A percentile compares a stretch with the other conserved stretches of the same genome.
These are phyloP conservation scores for Nothobranchius furzeri DNA, from an alignment of 2,113 vertebrate species.

Conservation along the genomic window DNA sequence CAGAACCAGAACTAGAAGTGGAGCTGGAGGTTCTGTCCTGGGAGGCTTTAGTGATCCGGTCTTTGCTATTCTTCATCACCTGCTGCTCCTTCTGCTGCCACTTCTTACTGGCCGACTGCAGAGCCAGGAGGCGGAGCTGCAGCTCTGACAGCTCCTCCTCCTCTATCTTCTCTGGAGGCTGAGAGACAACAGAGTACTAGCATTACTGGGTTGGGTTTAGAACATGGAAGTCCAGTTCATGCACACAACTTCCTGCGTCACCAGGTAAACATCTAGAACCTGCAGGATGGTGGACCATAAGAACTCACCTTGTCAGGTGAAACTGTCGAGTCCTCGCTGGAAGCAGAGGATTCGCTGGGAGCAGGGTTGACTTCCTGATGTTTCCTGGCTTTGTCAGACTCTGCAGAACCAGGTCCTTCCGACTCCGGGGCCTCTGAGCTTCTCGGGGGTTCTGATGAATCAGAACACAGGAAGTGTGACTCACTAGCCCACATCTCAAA, in stretches of 20 bases:
- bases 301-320: conserved; percentile 68
- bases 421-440: neutral
- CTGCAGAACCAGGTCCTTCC: neutral
- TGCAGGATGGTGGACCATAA: too few relatives aligned
- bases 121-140: conserved; percentile 92
- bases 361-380: conserved; percentile 4
- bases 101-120: conserved; percentile 97
- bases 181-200: neutral
- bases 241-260: too few relatives aligned
- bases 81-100: conserved; percentile 98
- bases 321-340: conserved; percentile 58
- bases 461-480: conserved; percentile 6
- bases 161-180: conserved; percentile 76
- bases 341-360: conserved; percentile 48
- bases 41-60: conserved; percentile 84
- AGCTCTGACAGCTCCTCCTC: conserved; percentile 97
- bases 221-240: too few relatives aligned
- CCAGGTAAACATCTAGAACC: too few relatives aligned
- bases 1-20: neutral
- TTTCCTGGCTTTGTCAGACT: conserved; percentile 9
- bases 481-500: too few relatives aligned
- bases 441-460: conserved; percentile 21
- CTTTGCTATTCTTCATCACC: conserved; percentile 95
- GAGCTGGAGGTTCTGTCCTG: conserved; percentile 63
- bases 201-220: neutral